A percentile compares a stretch with the other conserved stretches of the same genome.
phyloP scores from a whole-genome alignment of 37 sponge, comb jelly and placozoan species.

The Hormiphora californensis region DNA sequence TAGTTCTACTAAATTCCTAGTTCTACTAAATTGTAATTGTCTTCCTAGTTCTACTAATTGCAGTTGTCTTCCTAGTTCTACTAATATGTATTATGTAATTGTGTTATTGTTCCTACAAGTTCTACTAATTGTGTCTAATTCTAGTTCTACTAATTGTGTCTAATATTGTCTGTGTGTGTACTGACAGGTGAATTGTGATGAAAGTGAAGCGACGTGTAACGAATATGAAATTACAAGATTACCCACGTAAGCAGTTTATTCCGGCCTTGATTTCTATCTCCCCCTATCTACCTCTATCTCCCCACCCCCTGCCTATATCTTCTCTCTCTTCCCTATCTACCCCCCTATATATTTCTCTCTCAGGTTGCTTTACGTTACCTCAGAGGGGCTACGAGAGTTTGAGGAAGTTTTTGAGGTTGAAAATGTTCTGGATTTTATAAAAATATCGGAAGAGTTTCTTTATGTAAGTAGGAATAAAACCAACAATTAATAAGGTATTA shows the following conservation, averaged over 20 bases:
- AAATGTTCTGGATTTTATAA: neutral
- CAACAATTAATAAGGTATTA: no score
- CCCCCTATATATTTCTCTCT: neutral
- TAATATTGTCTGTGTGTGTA: neutral
- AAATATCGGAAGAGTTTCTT: neutral
- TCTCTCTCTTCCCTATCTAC: neutral
- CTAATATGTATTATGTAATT: no score
- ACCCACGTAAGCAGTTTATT: neutral
- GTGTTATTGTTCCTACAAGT: no score
- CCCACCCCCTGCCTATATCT: neutral
- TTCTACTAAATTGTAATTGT: no score
- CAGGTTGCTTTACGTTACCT: constrained; percentile 1
- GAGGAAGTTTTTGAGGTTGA: neutral
- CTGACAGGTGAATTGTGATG: constrained; percentile 45
- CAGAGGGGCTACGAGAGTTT: neutral
- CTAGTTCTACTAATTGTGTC: neutral
- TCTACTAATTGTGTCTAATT: neutral
- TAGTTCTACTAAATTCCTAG: no score
- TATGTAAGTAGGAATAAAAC: constrained; percentile 1
- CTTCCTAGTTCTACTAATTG: no score
- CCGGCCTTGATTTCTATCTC: neutral
- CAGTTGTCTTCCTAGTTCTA: no score
- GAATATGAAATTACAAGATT: constrained; percentile 21
- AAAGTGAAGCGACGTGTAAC: neutral
- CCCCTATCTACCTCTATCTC: neutral